phyloP scores from a whole-genome alignment of 2,888 invertebrate genomes.

The Emmelina monodactyla region DNA sequence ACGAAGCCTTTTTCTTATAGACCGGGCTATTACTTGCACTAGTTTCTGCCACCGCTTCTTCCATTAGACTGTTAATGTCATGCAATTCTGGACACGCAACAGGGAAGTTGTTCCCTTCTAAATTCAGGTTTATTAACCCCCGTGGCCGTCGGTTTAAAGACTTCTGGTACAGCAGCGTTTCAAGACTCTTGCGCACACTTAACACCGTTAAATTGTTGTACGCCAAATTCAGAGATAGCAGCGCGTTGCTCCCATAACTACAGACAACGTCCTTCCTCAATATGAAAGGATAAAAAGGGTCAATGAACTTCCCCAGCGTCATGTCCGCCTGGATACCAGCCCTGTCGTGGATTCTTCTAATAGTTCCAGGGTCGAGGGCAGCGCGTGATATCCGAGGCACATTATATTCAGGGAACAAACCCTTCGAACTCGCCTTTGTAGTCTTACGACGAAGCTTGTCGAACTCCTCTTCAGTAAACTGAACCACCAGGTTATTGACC shows the following conservation, averaged over 20 bases:
- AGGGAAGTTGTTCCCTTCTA: background rate
- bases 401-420: too few relatives aligned
- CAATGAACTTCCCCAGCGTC: background rate
- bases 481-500: background rate
- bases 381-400: too few relatives aligned
- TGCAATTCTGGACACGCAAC: background rate
- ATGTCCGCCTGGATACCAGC: background rate
- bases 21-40: too few relatives aligned
- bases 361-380: too few relatives aligned
- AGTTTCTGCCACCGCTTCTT: background rate
- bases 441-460: too few relatives aligned
- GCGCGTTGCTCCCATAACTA: background rate
- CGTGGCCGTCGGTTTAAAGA: background rate
- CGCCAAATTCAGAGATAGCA: background rate
- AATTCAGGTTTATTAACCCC: background rate
- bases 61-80: background rate
- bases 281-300: background rate
- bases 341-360: background rate
- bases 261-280: background rate
- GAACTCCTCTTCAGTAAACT: background rate
- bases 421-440: too few relatives aligned
- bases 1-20: too few relatives aligned
- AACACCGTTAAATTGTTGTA: background rate
- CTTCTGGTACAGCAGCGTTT: background rate
- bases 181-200: background rate